A percentile compares a stretch with the other conserved stretches of the same genome.
phyloP scores from a whole-genome alignment of 2,113 vertebrate genomes.

The Pristiophorus japonicus region DNA sequence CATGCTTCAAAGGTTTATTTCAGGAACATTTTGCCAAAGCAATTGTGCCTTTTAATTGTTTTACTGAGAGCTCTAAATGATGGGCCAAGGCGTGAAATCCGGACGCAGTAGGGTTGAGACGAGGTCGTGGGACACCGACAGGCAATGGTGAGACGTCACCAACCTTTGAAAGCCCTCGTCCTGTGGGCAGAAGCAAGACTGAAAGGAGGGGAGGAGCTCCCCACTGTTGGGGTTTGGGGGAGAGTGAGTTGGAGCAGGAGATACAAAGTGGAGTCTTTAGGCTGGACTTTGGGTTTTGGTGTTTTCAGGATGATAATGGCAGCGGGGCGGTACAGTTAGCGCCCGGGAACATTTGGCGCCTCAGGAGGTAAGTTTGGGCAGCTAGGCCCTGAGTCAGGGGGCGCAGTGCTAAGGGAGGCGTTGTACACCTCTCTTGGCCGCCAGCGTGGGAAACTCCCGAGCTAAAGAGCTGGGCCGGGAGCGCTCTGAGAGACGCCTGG shows the following conservation, averaged over 20 bases:
- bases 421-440: too few relatives aligned
- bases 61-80: too few relatives aligned
- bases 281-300: too few relatives aligned
- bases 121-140: not conserved
- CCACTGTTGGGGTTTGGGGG: not conserved
- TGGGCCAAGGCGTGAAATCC: not conserved
- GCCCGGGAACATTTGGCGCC: too few relatives aligned
- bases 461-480: too few relatives aligned
- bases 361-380: too few relatives aligned
- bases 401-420: too few relatives aligned
- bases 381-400: too few relatives aligned
- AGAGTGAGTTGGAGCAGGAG: not conserved
- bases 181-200: not conserved
- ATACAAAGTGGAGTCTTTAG: not conserved
- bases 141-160: not conserved
- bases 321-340: too few relatives aligned
- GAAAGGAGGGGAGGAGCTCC: not conserved
- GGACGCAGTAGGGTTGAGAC: not conserved
- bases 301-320: too few relatives aligned
- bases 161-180: not conserved
- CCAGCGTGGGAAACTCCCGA: too few relatives aligned
- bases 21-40: not conserved
- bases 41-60: not conserved
- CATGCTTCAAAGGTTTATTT: not conserved
- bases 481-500: too few relatives aligned